A percentile compares a stretch with the other conserved stretches of the same genome.
Evolutionary conservation across 1,140 invertebrate genomes (phyloP).

Genomic region (Paracyclopina nana): DNA sequence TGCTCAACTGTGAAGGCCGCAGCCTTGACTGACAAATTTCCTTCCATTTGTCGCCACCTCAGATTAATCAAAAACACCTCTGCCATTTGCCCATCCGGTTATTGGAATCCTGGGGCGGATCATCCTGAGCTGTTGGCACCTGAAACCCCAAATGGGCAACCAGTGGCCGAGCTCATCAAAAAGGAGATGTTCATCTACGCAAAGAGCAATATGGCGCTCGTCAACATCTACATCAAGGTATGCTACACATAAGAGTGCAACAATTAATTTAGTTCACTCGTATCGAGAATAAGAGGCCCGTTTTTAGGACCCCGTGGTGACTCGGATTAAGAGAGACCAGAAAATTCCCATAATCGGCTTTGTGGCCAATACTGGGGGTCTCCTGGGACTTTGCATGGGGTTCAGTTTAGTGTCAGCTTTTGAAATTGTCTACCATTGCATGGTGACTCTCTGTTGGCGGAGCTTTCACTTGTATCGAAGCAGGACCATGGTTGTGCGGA

Average conservation of each 20-base stretch:
- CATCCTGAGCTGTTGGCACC: neutral
- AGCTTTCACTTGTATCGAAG: no score
- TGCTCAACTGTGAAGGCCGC: neutral
- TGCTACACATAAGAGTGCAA: neutral
- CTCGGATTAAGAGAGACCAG: neutral
- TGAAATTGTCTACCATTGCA: neutral
- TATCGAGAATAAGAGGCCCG: neutral
- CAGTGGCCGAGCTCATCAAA: neutral
- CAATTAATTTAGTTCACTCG: neutral
- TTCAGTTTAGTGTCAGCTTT: conserved; percentile 2
- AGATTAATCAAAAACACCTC: neutral
- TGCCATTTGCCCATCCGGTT: neutral
- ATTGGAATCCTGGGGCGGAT: neutral
- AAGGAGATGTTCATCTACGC: neutral
- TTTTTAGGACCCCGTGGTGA: conserved; percentile 7
- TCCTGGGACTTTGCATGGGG: conserved; percentile 8
- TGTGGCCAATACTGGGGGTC: conserved; percentile 11
- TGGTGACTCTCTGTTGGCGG: no score
- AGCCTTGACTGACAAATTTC: neutral
- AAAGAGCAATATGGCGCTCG: neutral
- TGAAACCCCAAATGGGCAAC: neutral
- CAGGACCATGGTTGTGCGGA: no score
- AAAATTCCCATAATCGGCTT: conserved; percentile 7
- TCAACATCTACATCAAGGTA: conserved; percentile 8
- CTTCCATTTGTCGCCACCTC: neutral